Evolutionary conservation across 2,113 vertebrate genomes (phyloP).

Genomic region (Petroica traversi): DNA sequence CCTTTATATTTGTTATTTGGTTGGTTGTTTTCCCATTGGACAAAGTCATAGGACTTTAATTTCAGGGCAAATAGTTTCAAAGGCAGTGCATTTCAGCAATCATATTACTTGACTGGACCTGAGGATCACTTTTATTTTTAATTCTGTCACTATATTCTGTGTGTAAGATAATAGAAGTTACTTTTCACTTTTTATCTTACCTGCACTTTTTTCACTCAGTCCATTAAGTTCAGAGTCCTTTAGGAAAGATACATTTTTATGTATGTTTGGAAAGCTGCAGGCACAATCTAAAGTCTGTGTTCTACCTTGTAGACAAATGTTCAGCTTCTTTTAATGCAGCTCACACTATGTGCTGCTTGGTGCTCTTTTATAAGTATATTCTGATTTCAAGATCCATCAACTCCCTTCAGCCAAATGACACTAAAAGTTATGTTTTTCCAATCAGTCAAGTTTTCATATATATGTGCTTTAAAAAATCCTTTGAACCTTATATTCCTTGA

Average conservation of each 20-base stretch:
- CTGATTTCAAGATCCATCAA: neutral
- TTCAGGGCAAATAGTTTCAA: neutral
- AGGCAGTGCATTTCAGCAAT: neutral
- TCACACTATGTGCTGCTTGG: neutral
- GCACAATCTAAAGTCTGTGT: neutral
- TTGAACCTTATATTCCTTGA: neutral
- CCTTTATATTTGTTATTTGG: neutral
- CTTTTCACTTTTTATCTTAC: neutral
- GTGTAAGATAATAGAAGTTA: neutral
- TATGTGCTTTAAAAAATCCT: neutral
- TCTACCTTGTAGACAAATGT: neutral
- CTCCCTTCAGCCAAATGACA: neutral
- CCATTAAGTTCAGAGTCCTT: neutral
- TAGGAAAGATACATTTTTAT: neutral
- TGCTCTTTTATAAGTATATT: neutral
- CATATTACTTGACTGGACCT: neutral
- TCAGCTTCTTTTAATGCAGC: neutral
- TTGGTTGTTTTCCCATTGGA: neutral
- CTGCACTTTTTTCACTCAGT: neutral
- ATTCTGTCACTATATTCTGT: neutral
- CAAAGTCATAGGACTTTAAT: neutral
- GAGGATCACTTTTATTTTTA: neutral
- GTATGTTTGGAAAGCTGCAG: neutral
- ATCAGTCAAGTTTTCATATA: neutral
- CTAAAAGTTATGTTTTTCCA: neutral